Conservation (phyloP, 2,113 vertebrate genomes). For the Hoplias malabaricus region DNA sequence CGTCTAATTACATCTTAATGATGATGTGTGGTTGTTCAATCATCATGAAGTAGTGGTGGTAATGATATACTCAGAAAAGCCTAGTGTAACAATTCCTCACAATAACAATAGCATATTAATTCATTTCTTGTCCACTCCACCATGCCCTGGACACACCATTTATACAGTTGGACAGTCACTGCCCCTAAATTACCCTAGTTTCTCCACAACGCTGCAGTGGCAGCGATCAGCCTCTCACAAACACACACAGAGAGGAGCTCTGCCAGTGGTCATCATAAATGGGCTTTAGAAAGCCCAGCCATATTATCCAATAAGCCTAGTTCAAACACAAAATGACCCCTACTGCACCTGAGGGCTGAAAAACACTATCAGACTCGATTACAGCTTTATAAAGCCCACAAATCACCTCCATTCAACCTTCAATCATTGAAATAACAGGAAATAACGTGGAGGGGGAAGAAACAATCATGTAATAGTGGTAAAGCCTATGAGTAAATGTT, state of each 20-base stretch:
- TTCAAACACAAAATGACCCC: constrained; percentile 8
- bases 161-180: no score
- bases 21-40: no score
- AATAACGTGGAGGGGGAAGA: not conserved
- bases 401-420: not conserved
- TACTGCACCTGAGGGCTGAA: not conserved
- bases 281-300: not conserved
- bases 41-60: no score
- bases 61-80: no score
- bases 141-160: no score
- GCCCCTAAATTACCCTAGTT: no score
- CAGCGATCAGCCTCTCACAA: not conserved
- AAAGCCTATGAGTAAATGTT: no score
- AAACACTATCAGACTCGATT: constrained; percentile 8
- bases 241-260: not conserved
- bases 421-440: not conserved
- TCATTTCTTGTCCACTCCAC: no score
- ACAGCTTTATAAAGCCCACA: not conserved
- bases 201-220: not conserved
- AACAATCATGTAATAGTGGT: not conserved
- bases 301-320: constrained; percentile 15
- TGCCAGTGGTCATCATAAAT: not conserved
- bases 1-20: no score
- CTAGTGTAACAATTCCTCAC: no score
- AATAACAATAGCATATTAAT: no score